Base-by-base conservation (phyloP, 2,113 vertebrate species). In the Pseudorhombus dupliciocellatus region DNA sequence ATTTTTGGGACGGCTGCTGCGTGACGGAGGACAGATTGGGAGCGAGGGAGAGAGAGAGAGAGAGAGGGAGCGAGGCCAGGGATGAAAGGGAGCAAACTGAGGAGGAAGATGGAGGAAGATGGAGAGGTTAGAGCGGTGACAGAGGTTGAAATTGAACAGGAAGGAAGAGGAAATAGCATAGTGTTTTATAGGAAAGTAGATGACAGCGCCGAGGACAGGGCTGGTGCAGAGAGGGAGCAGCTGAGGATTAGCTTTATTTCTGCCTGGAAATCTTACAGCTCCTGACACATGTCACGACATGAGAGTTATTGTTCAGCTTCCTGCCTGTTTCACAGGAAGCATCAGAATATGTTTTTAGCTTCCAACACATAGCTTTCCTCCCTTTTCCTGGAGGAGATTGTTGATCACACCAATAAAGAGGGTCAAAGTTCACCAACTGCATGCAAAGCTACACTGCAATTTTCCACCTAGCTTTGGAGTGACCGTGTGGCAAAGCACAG, bases 1-100 rank as follows among this genome's bases (percentile, higher is more conserved):
- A 93, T 94, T 95, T 94, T 91, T 74, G 82, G 88, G 84, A 81
- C 78, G 74, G 79, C 75, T 78, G 77, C 86, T 66, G 60, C 75
- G 80, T 83, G 85, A 87, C 37, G 34, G 73, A 73, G 53, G 75
- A 78, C 62, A 68, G 67, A 84, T 77, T 84, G 84, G 55, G 55
- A 44, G 76, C 40, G 73, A 51, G 75, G 55, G 53, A 56, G 74
- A 77, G 34, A 84, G 64, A 74, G 64, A 74, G 79, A 72, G 75
- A 79, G 40, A 83, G 70, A 76, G 42, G 15, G 77, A 71, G 53
- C 80, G 64, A 31, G 31, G 31, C 8, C 3, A 59, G 59, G 63
- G 65, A 46, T 20, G 42, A 46, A 61, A 21, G 40, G 56, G 24
- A 56, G 68, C 63, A 31, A 67, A 61, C 50, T 0, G 46, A 59